Percentiles rank a stretch among this genome's conserved stretches.
Evolutionary conservation across 2,888 invertebrate species (phyloP).

Genomic region (Pantelozetes paolii): DNA sequence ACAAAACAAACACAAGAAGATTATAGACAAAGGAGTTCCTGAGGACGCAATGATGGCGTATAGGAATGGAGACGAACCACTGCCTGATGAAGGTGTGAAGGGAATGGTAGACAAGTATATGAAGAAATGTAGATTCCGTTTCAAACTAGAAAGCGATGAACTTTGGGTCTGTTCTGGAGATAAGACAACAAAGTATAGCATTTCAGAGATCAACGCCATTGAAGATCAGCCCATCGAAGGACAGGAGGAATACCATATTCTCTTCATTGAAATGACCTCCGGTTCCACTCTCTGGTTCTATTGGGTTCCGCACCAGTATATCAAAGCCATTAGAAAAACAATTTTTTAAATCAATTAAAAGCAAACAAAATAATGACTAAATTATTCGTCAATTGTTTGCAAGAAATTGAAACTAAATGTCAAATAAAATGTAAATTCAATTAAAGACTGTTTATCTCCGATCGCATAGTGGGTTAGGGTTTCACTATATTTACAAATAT

Average conservation of each 20-base stretch:
- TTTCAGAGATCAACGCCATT: background rate
- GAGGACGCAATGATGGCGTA: background rate
- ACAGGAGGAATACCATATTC: background rate
- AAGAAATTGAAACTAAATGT: no score
- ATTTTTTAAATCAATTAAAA: no score
- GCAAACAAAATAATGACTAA: no score
- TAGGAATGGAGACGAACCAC: background rate
- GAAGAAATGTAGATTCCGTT: background rate
- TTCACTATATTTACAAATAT: no score
- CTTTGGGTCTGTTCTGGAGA: background rate
- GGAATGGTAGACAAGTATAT: background rate
- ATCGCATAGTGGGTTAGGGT: no score
- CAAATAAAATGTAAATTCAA: no score
- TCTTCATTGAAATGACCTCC: background rate
- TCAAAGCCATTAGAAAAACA: slow-evolving; percentile 13
- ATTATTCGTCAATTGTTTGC: no score
- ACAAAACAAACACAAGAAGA: slow-evolving; percentile 4
- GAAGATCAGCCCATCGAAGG: background rate
- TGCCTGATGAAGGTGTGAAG: background rate
- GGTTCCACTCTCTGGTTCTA: background rate
- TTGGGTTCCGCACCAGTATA: slow-evolving; percentile 13
- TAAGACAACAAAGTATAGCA: background rate
- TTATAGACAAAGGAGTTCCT: background rate
- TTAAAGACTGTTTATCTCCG: no score
- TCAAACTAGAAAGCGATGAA: background rate